Conservation (phyloP, 1,140 invertebrate species). For the Ostrea edulis region DNA sequence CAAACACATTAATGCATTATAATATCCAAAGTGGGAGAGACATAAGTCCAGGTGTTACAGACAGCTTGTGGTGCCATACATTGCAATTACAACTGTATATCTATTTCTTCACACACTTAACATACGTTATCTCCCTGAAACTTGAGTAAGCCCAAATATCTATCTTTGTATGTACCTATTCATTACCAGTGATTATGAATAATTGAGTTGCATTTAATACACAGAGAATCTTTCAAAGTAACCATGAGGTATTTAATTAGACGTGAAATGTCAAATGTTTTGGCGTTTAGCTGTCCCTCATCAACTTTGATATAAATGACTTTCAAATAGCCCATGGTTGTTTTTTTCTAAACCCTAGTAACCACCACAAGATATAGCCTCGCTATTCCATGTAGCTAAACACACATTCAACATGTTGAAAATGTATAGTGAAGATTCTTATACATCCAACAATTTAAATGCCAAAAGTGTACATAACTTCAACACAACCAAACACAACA, state of each 20-base stretch:
- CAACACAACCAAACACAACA: neutral
- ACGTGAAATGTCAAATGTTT: slow-evolving; percentile 28
- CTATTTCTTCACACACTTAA: neutral
- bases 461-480: slow-evolving; percentile 7
- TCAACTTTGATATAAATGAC: neutral
- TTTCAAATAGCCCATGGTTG: slow-evolving; percentile 21
- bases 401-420: slow-evolving; percentile 7
- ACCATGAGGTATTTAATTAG: neutral
- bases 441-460: slow-evolving; percentile 12
- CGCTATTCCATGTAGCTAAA: neutral
- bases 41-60: too few species aligned
- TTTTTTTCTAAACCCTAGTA: slow-evolving; percentile 17
- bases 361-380: slow-evolving; percentile 3
- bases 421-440: neutral
- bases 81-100: neutral
- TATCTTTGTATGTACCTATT: neutral
- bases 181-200: neutral
- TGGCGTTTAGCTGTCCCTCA: neutral
- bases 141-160: neutral
- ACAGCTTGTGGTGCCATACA: neutral
- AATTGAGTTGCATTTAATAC: slow-evolving; percentile 4
- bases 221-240: slow-evolving; percentile 23
- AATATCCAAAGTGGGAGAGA: too few species aligned
- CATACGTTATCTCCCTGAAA: slow-evolving; percentile 2
- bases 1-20: too few species aligned